Percentiles rank a stretch among this genome's conserved stretches.
These are phyloP conservation scores for Genyomyrus donnyi DNA, from an alignment of 2,113 vertebrate species.

Conservation along the genomic window DNA sequence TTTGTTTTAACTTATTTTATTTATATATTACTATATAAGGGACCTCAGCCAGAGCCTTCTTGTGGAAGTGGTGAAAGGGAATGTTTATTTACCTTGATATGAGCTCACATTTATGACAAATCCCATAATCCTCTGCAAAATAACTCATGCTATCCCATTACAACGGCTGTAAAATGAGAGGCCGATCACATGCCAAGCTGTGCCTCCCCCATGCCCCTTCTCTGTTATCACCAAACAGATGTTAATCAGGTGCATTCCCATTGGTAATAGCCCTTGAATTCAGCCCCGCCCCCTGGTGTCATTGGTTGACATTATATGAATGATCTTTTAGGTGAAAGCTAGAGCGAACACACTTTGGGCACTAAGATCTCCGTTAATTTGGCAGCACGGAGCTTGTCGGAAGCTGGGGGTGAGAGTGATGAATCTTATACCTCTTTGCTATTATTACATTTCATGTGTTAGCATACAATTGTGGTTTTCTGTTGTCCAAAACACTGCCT, in stretches of 20 bases:
- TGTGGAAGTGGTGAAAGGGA: not conserved
- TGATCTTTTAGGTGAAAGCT: not conserved
- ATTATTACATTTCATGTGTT: not conserved
- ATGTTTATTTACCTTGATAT: not conserved
- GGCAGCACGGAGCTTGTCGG: not conserved
- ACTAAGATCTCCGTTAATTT: not conserved
- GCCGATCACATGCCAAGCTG: not conserved
- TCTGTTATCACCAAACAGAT: not conserved
- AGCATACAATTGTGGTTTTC: not conserved
- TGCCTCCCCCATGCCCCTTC: not conserved
- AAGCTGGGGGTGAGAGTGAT: not conserved
- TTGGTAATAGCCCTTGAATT: not conserved
- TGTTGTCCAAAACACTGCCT: not conserved
- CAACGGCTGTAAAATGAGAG: not conserved
- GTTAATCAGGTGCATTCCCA: not conserved
- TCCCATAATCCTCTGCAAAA: not conserved
- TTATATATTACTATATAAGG: not conserved
- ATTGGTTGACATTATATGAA: not conserved
- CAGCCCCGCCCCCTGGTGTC: not conserved
- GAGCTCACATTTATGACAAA: not conserved
- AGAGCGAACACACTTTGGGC: not conserved
- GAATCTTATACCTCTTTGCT: not conserved
- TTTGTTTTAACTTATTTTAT: slow-evolving; percentile 12
- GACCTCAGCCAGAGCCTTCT: not conserved
- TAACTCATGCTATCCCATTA: not conserved